phyloP scores from a whole-genome alignment of 2,888 invertebrate genomes.

The Capitulum mitella region DNA sequence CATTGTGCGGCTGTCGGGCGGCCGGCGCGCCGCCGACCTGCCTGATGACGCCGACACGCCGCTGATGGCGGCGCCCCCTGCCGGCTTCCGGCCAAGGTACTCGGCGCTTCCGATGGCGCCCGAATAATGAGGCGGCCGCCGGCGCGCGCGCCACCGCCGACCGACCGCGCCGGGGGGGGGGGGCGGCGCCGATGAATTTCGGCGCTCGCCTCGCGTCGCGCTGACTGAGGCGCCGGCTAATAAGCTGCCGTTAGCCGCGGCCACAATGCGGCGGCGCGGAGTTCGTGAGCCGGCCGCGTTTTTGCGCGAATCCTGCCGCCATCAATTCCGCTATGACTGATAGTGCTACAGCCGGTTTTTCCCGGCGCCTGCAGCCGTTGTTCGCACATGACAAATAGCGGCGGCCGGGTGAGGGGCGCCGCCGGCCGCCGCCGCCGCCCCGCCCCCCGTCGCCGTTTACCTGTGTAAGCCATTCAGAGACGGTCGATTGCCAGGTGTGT shows the following conservation, averaged over 20 bases:
- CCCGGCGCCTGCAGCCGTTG: not conserved
- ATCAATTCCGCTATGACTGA: slow-evolving; percentile 21
- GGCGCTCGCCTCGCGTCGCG: not conserved
- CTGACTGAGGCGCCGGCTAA: not conserved
- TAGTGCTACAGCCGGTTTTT: not conserved
- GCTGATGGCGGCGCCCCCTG: not conserved
- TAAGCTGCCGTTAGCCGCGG: not conserved
- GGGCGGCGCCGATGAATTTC: no score
- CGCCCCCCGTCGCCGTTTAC: slow-evolving; percentile 1
- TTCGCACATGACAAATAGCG: slow-evolving; percentile 16
- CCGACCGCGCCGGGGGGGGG: not conserved
- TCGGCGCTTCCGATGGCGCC: not conserved
- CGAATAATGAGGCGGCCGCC: not conserved
- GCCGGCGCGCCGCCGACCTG: not conserved
- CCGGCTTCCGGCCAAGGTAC: not conserved
- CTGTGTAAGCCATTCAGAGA: not conserved
- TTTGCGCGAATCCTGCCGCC: not conserved
- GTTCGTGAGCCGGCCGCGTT: not conserved
- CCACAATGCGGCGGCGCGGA: not conserved
- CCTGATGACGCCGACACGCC: not conserved
- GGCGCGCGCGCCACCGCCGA: not conserved
- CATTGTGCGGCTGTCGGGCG: slow-evolving; percentile 4
- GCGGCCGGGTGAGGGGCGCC: not conserved
- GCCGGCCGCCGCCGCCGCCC: not conserved
- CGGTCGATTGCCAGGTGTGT: not conserved